These are phyloP conservation scores for Medauroidea extradentata DNA, from an alignment of 1,140 invertebrate species.

Conservation along the genomic window DNA sequence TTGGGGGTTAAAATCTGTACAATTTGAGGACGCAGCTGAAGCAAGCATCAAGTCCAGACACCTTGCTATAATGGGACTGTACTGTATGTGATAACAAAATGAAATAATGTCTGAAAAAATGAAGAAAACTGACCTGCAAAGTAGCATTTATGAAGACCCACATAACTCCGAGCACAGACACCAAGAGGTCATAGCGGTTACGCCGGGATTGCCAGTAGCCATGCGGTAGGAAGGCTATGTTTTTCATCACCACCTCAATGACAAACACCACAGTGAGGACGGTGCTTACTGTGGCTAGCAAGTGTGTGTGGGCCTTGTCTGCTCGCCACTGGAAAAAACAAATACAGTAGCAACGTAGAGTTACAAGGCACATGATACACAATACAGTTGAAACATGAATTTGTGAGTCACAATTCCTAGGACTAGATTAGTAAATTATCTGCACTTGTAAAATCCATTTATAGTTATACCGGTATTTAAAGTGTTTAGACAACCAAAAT, in stretches of 20 bases:
- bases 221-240: conserved; percentile 94
- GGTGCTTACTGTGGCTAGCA: conserved; percentile 82
- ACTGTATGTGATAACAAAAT: no score
- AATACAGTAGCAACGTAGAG: no score
- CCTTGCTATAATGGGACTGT: no score
- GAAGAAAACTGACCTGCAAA: conserved; percentile 70
- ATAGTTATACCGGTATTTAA: no score
- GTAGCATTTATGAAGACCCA: conserved; percentile 96
- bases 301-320: conserved; percentile 69
- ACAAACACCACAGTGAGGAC: conserved; percentile 80
- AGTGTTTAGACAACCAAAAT: not conserved
- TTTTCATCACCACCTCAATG: conserved; percentile 96
- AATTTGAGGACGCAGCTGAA: no score
- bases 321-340: conserved; percentile 72
- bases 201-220: conserved; percentile 98
- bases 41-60: no score
- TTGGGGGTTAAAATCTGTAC: no score
- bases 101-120: conserved; percentile 3
- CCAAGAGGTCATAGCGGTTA: conserved; percentile 96
- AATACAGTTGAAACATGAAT: no score
- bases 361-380: no score
- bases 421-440: no score
- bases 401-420: no score
- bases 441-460: no score
- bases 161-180: conserved; percentile 92